A percentile compares a stretch with the other conserved stretches of the same genome.
These are phyloP conservation scores for Metellina segmentata DNA, from an alignment of 2,888 invertebrate species.

Conservation along the genomic window DNA sequence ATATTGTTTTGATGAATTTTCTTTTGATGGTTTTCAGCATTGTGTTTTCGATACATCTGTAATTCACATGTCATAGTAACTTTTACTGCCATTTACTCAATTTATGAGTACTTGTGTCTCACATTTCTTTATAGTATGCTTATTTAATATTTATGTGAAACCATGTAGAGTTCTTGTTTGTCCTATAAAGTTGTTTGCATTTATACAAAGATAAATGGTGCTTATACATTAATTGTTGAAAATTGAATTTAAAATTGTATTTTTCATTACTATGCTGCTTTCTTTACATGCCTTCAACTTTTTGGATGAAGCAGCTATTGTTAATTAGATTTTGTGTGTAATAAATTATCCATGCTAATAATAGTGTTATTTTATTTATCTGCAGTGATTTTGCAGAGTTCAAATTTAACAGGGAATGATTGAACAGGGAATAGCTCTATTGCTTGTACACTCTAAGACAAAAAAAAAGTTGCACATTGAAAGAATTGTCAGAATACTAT, in stretches of 20 bases:
- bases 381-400: background rate
- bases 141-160: constrained; percentile 60
- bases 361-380: background rate
- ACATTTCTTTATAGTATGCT: constrained; percentile 59
- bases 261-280: constrained; percentile 76
- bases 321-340: constrained; percentile 76
- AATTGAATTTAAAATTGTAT: constrained; percentile 74
- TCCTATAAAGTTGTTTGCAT: constrained; percentile 74
- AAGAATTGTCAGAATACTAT: too few species aligned
- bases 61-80: constrained; percentile 29
- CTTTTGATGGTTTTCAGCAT: background rate
- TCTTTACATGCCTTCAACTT: constrained; percentile 76
- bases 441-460: too few species aligned
- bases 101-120: constrained; percentile 18
- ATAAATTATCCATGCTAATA: constrained; percentile 70
- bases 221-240: constrained; percentile 76
- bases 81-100: constrained; percentile 29
- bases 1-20: background rate
- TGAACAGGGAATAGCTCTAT: too few species aligned
- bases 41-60: background rate
- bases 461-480: too few species aligned
- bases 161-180: constrained; percentile 68
- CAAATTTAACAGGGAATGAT: too few species aligned
- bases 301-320: constrained; percentile 74
- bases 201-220: constrained; percentile 77